Conservation (phyloP, 2,797 vertebrate genomes). For the Labeo calbasu region DNA sequence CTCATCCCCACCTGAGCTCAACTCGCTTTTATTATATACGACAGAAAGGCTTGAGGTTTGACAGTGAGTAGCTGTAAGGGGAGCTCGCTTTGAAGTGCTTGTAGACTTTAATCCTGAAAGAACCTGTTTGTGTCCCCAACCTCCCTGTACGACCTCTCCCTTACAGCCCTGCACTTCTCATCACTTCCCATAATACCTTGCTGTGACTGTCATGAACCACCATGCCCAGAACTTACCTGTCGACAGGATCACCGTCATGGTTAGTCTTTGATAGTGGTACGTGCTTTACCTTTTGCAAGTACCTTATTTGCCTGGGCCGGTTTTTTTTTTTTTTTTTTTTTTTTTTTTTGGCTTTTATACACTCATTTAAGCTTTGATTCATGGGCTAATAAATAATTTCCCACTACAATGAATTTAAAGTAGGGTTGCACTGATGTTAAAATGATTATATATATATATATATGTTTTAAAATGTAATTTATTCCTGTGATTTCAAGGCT, state of each 20-base stretch:
- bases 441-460: no score
- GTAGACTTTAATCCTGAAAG: constrained; percentile 33
- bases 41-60: constrained; percentile 23
- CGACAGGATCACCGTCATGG: not conserved
- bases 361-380: not conserved
- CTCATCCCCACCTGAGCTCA: constrained; percentile 13
- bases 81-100: constrained; percentile 33
- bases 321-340: not conserved
- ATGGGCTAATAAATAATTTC: not conserved
- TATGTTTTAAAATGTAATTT: no score
- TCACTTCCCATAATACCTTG: constrained; percentile 4
- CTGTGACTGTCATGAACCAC: not conserved
- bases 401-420: not conserved
- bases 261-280: not conserved
- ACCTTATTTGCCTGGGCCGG: not conserved
- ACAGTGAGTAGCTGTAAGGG: constrained; percentile 22
- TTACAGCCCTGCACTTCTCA: constrained; percentile 11
- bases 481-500: no score
- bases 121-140: constrained; percentile 29
- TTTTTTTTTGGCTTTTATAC: not conserved
- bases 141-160: not conserved
- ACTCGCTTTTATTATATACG: constrained; percentile 19
- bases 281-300: not conserved
- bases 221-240: not conserved
- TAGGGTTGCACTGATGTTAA: not conserved